Percentiles rank a stretch among this genome's conserved stretches.
phyloP scores from a whole-genome alignment of 2,113 vertebrate genomes.

The Orcinus orca region DNA sequence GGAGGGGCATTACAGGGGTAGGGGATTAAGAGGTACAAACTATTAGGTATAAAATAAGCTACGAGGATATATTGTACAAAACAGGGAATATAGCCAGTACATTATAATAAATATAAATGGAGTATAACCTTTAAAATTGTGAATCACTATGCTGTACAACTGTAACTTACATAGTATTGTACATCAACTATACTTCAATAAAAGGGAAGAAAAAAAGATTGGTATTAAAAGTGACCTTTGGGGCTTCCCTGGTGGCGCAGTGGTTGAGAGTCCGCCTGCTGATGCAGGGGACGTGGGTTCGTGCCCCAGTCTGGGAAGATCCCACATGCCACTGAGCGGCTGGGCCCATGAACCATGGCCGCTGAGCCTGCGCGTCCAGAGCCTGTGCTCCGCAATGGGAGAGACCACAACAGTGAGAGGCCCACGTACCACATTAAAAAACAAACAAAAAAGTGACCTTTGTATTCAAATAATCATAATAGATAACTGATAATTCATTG shows the following conservation, averaged over 20 bases:
- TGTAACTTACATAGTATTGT: neutral
- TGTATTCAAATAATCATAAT: neutral
- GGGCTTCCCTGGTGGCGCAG: too few relatives aligned
- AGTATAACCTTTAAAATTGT: neutral
- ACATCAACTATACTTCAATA: neutral
- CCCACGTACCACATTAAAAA: too few relatives aligned
- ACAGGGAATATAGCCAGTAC: neutral
- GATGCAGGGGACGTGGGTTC: too few relatives aligned
- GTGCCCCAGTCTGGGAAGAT: too few relatives aligned
- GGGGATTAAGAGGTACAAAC: neutral
- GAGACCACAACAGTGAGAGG: too few relatives aligned
- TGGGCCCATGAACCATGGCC: too few relatives aligned
- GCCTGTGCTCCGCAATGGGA: too few relatives aligned
- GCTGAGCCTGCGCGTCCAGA: too few relatives aligned
- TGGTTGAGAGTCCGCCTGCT: too few relatives aligned
- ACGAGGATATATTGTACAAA: neutral
- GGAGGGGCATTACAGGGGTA: neutral
- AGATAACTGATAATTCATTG: neutral
- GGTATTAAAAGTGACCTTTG: neutral
- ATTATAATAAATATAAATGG: neutral
- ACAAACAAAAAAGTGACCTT: neutral
- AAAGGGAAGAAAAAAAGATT: neutral
- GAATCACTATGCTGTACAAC: neutral
- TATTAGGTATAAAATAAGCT: neutral
- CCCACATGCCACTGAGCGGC: too few relatives aligned